Evolutionary conservation across 2,888 invertebrate genomes (phyloP).

Genomic region (Macrophya annulata): DNA sequence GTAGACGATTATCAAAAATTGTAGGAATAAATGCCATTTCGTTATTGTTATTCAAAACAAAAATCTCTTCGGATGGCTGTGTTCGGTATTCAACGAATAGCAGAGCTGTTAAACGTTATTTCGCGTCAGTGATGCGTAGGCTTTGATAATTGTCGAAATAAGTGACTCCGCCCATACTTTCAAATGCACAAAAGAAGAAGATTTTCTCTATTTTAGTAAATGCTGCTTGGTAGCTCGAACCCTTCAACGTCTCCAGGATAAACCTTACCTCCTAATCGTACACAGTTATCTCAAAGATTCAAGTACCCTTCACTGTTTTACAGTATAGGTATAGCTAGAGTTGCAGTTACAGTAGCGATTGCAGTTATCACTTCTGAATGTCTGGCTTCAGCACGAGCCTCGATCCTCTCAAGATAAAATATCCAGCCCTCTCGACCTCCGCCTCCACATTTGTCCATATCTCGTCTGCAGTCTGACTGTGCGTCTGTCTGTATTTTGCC

Average conservation of each 20-base stretch:
- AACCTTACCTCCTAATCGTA: background rate
- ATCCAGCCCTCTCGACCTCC: background rate
- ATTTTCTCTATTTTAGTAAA: no score
- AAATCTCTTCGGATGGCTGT: no score
- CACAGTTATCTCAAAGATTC: background rate
- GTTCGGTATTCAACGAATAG: no score
- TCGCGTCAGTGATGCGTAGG: no score
- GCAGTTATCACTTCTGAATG: constrained; percentile 30
- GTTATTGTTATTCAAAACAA: no score
- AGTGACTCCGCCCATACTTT: no score
- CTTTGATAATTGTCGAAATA: no score
- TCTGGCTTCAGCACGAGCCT: constrained; percentile 10
- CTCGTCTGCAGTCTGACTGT: background rate
- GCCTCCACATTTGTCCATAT: background rate
- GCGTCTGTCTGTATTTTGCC: background rate
- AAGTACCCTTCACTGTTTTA: background rate
- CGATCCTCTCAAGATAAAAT: constrained; percentile 12
- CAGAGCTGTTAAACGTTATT: no score
- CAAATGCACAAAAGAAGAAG: no score
- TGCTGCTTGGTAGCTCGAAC: no score
- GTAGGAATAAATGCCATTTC: no score
- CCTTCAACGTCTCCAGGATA: background rate
- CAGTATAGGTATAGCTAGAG: background rate
- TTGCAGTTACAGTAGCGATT: constrained; percentile 20
- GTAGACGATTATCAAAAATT: no score